Evolutionary conservation across 2,888 invertebrate genomes (phyloP).

Genomic region (Agrotis ipsilon): DNA sequence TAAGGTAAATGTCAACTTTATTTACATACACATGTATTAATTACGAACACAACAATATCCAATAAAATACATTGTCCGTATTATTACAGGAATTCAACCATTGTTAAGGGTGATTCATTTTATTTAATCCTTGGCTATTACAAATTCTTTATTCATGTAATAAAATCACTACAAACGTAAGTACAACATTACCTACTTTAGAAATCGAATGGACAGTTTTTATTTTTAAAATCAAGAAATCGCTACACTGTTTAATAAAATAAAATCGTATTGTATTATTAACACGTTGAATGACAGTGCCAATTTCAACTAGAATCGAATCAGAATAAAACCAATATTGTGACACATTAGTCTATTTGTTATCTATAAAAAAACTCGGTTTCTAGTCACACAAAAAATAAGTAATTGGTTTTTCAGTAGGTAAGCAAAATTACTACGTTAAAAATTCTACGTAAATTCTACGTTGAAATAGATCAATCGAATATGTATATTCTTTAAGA

Average conservation of each 20-base stretch:
- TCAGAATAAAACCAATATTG: constrained; percentile 29
- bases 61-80: neutral
- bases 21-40: neutral
- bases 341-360: constrained; percentile 23
- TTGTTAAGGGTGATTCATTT: constrained; percentile 23
- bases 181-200: neutral
- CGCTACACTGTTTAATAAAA: constrained; percentile 17
- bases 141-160: neutral
- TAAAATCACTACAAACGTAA: neutral
- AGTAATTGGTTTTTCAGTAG: constrained; percentile 16
- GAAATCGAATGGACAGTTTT: constrained; percentile 18
- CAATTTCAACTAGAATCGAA: constrained; percentile 20
- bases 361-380: neutral
- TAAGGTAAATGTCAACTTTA: constrained; percentile 18
- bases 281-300: constrained; percentile 42
- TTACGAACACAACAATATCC: constrained; percentile 1
- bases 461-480: neutral
- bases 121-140: neutral
- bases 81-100: constrained; percentile 20
- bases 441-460: too few relatives aligned
- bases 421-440: constrained; percentile 8
- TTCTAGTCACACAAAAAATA: constrained; percentile 16
- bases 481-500: too few relatives aligned
- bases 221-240: constrained; percentile 11
- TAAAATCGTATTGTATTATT: constrained; percentile 16